A percentile compares a stretch with the other conserved stretches of the same genome.
Conservation (phyloP, 2,113 vertebrate genomes). For the Manacus vitellinus region DNA sequence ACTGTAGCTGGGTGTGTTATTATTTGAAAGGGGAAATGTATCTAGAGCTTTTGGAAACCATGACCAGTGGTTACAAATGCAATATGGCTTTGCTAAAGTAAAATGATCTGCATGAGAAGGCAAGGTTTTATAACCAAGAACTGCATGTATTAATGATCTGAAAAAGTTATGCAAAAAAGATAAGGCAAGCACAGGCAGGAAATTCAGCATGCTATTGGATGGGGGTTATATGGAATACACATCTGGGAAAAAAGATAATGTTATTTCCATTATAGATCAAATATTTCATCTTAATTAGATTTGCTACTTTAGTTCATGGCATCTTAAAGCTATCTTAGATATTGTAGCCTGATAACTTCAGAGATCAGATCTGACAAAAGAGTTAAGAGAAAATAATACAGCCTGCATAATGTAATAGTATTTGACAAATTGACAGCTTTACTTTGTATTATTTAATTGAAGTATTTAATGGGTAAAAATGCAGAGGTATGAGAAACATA, state of each 20-base stretch:
- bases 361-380: neutral
- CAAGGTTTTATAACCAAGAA: neutral
- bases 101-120: neutral
- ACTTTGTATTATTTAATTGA: neutral
- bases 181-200: neutral
- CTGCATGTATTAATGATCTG: neutral
- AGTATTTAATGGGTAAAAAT: neutral
- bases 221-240: neutral
- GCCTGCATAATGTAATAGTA: neutral
- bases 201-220: slow-evolving; percentile 13
- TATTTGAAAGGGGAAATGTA: slow-evolving; percentile 1
- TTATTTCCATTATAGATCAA: neutral
- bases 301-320: neutral
- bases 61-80: slow-evolving; percentile 36
- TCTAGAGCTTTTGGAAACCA: neutral
- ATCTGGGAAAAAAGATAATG: slow-evolving; percentile 23
- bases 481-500: neutral
- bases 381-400: neutral
- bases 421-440: neutral
- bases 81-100: neutral
- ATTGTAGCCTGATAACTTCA: neutral
- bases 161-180: neutral
- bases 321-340: slow-evolving; percentile 2
- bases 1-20: neutral
- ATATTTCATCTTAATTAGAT: slow-evolving; percentile 31